These are phyloP conservation scores for Balearica regulorum DNA, from an alignment of 2,797 vertebrate species.

Conservation along the genomic window DNA sequence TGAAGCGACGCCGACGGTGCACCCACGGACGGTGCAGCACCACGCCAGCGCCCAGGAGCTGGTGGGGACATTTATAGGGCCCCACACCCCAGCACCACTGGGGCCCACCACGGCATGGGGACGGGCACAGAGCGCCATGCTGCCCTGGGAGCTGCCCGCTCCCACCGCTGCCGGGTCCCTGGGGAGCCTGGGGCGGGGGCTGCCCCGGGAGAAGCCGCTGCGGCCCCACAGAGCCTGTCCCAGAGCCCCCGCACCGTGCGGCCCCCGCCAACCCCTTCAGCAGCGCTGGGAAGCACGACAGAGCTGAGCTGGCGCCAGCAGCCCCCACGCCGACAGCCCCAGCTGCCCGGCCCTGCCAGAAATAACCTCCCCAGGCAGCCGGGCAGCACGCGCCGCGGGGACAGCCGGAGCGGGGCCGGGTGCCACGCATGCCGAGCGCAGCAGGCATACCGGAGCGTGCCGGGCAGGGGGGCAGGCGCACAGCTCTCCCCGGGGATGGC, in stretches of 20 bases:
- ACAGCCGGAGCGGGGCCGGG: not conserved
- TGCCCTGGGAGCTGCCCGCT: not conserved
- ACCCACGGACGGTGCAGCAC: not conserved
- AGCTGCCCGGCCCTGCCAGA: not conserved
- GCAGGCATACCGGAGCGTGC: not conserved
- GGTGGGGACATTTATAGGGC: not conserved
- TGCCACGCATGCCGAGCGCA: not conserved
- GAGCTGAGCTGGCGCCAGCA: rapidly evolving
- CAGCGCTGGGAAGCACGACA: not conserved
- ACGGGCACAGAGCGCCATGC: not conserved
- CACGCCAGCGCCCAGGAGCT: not conserved
- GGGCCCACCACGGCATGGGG: rapidly evolving
- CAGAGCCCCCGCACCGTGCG: not conserved
- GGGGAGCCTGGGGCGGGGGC: not conserved
- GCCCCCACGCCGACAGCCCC: not conserved
- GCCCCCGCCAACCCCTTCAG: not conserved
- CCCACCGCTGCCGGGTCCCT: not conserved
- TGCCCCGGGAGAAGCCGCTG: not conserved
- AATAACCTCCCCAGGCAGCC: not conserved
- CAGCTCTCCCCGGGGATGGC: not conserved
- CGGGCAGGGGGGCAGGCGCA: not conserved
- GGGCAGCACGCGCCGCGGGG: not conserved
- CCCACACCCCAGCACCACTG: not conserved
- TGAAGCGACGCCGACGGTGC: not conserved
- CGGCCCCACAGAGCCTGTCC: rapidly evolving